phyloP scores from a whole-genome alignment of 2,888 invertebrate genomes.

The Spatulosminthurus flaviceps region DNA sequence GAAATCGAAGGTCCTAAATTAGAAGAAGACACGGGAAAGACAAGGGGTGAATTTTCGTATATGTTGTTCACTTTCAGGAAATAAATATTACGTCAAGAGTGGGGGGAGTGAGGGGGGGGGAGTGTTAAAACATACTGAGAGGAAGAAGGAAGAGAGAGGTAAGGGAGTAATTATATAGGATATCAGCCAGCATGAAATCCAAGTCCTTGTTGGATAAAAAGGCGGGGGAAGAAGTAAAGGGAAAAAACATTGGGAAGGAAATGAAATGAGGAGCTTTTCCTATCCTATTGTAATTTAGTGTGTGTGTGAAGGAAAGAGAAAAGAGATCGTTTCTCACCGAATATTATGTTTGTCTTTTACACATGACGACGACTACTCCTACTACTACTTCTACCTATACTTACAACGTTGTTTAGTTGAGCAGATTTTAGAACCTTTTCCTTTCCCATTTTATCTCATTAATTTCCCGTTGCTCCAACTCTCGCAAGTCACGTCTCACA shows the following conservation, averaged over 20 bases:
- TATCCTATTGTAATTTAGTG: slow-evolving; percentile 28
- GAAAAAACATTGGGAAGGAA: not conserved
- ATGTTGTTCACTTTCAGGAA: too few relatives aligned
- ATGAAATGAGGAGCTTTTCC: not conserved
- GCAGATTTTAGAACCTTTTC: not conserved
- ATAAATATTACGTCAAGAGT: too few relatives aligned
- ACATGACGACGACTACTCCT: not conserved
- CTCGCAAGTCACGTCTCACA: slow-evolving; percentile 37
- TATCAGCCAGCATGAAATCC: slow-evolving; percentile 16
- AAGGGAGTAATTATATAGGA: slow-evolving; percentile 3
- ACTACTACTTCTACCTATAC: too few relatives aligned
- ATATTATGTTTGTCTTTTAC: slow-evolving; percentile 4
- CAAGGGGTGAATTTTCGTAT: not conserved
- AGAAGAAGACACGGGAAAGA: not conserved
- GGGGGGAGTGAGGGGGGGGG: not conserved
- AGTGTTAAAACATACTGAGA: not conserved
- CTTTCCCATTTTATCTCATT: slow-evolving; percentile 59
- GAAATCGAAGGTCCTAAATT: slow-evolving; percentile 15
- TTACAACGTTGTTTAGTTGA: too few relatives aligned
- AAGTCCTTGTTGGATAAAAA: not conserved
- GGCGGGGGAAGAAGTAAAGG: not conserved
- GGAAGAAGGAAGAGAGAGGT: not conserved
- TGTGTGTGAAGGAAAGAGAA: not conserved
- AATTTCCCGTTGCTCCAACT: slow-evolving; percentile 55
- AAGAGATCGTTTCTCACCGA: not conserved